A percentile compares a stretch with the other conserved stretches of the same genome.
Conservation (phyloP, 2,888 invertebrate genomes). For the Choristoneura rosaceana region DNA sequence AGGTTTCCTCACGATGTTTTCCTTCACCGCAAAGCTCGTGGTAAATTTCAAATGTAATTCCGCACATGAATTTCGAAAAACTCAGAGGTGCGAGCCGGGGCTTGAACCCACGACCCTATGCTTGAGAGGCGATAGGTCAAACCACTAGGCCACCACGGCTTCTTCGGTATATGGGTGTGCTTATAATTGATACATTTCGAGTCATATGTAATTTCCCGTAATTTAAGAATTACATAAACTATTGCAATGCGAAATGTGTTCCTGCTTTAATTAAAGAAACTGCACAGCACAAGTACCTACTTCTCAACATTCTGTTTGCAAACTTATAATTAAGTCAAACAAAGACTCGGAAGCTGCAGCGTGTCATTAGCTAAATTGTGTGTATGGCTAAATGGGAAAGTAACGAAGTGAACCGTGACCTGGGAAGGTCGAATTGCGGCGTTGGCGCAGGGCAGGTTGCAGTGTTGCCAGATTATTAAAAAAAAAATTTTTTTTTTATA, state of each 20-base stretch:
- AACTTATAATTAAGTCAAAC: constrained; percentile 35
- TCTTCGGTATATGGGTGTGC: no score
- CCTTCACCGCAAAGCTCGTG: no score
- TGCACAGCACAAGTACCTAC: not conserved
- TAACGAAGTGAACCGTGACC: constrained; percentile 44
- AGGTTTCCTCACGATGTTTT: no score
- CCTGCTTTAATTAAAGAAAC: constrained; percentile 4
- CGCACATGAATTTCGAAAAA: no score
- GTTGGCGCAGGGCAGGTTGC: constrained; percentile 22
- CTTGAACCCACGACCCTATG: no score
- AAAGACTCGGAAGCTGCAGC: constrained; percentile 30
- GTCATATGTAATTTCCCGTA: not conserved
- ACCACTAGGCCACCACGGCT: no score
- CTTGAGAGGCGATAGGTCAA: no score
- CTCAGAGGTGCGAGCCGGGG: no score
- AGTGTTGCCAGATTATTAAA: constrained; percentile 7
- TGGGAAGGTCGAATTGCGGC: constrained; percentile 43
- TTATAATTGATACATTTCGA: no score
- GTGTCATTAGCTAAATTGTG: constrained; percentile 30
- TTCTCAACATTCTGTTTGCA: constrained; percentile 14
- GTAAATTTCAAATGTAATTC: no score
- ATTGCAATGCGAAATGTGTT: not conserved
- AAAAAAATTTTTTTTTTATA: no score
- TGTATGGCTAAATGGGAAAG: constrained; percentile 41
- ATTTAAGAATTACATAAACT: not conserved